These are phyloP conservation scores for Plutomurus gul DNA, from an alignment of 1,140 invertebrate genomes.

Conservation along the genomic window DNA sequence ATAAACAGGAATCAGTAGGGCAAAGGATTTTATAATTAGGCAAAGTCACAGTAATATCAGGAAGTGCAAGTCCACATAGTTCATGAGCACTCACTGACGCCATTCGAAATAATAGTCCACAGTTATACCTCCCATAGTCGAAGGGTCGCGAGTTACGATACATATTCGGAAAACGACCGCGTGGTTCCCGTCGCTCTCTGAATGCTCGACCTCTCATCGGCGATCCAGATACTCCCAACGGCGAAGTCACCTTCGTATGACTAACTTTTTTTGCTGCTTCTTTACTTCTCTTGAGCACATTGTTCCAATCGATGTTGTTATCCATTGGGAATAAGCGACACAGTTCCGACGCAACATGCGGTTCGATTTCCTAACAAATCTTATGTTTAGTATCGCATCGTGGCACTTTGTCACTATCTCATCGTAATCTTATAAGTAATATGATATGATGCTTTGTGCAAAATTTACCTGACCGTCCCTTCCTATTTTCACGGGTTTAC, in stretches of 20 bases:
- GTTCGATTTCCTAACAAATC: conserved; percentile 82
- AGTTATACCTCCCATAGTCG: conserved; percentile 53
- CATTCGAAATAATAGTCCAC: conserved; percentile 50
- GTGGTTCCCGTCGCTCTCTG: conserved; percentile 55
- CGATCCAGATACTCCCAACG: conserved; percentile 55
- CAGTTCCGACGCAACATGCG: conserved; percentile 89
- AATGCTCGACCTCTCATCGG: conserved; percentile 56
- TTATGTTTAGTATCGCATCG: no score
- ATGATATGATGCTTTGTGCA: no score
- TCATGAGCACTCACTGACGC: conserved; percentile 51
- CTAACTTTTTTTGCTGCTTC: conserved; percentile 70
- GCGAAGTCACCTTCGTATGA: conserved; percentile 44
- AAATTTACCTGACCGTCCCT: conserved; percentile 81
- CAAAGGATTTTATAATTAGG: conserved; percentile 6
- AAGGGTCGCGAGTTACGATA: conserved; percentile 37
- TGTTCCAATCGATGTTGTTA: conserved; percentile 87
- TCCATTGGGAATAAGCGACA: conserved; percentile 94
- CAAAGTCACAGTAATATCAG: conserved; percentile 31
- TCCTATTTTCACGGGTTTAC: conserved; percentile 97
- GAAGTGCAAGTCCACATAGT: conserved; percentile 25
- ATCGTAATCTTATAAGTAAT: no score
- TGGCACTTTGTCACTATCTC: no score
- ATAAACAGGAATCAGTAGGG: not conserved
- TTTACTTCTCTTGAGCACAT: conserved; percentile 85
- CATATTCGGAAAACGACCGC: conserved; percentile 31